Conservation (phyloP, 1,140 invertebrate species). For the Campoletis sonorensis region DNA sequence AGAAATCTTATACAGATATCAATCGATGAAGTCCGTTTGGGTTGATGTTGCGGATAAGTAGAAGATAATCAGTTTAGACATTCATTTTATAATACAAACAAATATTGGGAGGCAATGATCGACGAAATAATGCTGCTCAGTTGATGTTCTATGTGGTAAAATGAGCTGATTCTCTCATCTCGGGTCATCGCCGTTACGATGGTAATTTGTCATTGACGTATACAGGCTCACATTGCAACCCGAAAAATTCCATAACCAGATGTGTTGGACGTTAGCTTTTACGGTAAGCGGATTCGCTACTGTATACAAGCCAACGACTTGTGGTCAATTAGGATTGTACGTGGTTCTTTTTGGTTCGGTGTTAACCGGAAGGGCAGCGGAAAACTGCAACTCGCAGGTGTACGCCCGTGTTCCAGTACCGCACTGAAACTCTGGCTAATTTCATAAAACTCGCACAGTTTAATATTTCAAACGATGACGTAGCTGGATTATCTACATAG, state of each 20-base stretch:
- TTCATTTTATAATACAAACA: neutral
- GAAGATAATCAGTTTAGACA: neutral
- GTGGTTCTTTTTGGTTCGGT: neutral
- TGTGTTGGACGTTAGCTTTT: neutral
- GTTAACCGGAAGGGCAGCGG: neutral
- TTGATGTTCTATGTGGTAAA: neutral
- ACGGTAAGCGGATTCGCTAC: neutral
- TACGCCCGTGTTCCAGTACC: neutral
- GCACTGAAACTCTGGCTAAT: constrained; percentile 20
- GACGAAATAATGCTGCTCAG: neutral
- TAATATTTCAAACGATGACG: constrained; percentile 41
- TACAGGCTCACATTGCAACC: neutral
- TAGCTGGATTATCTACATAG: neutral
- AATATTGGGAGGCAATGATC: neutral
- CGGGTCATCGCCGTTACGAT: too few relatives aligned
- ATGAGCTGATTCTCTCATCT: neutral
- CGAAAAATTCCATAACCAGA: neutral
- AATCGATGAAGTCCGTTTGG: neutral
- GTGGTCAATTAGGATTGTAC: constrained; percentile 8
- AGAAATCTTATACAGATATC: neutral
- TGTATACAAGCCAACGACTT: neutral
- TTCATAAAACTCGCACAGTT: constrained; percentile 36
- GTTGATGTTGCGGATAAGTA: neutral
- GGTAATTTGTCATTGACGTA: too few relatives aligned
- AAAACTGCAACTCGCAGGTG: constrained; percentile 18